These are phyloP conservation scores for Hydractinia symbiolongicarpus DNA, from an alignment of 30 jellyfish, hydroid and myxozoan genomes.

Conservation along the genomic window DNA sequence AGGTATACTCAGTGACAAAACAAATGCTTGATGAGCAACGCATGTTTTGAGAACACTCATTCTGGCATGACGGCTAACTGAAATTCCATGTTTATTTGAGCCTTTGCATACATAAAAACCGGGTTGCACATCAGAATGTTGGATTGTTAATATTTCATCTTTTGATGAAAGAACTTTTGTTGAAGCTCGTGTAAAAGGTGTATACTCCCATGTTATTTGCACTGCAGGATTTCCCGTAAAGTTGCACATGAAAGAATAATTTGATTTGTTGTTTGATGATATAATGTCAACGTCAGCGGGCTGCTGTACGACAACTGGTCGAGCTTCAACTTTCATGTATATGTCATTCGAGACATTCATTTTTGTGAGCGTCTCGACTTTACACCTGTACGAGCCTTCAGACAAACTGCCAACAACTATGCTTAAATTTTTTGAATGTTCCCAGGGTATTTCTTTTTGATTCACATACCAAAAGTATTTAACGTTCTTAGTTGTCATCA, in stretches of 20 bases:
- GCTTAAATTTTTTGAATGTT: constrained; percentile 9
- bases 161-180: neutral
- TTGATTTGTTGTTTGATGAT: neutral
- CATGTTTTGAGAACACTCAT: constrained; percentile 18
- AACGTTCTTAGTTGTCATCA: neutral
- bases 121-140: neutral
- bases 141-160: neutral
- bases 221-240: constrained; percentile 21
- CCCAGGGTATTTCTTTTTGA: constrained; percentile 16
- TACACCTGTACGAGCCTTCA: constrained; percentile 28
- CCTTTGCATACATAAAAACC: constrained; percentile 20
- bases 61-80: constrained; percentile 7
- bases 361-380: constrained; percentile 10
- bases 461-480: constrained; percentile 6
- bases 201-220: constrained; percentile 12
- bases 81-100: constrained; percentile 9
- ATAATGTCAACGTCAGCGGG: constrained; percentile 1
- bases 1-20: constrained; percentile 11
- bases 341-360: constrained; percentile 19
- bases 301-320: constrained; percentile 1
- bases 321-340: constrained; percentile 1
- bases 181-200: neutral
- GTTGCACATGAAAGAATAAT: neutral
- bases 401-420: neutral
- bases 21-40: constrained; percentile 16